These are phyloP conservation scores for Phortica variegata DNA, from an alignment of 1,140 invertebrate genomes.

Conservation along the genomic window DNA sequence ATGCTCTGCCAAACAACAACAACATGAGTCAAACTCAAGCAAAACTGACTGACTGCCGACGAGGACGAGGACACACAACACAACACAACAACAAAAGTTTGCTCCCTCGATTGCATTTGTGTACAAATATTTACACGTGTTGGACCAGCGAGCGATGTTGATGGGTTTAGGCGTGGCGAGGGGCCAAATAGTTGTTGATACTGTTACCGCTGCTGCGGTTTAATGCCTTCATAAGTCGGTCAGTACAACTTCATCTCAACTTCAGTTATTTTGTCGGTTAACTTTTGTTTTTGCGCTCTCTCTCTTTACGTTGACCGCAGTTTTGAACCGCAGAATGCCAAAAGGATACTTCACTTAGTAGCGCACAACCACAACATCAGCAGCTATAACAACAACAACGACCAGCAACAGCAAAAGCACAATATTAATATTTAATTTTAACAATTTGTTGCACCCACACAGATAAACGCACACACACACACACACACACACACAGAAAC, in stretches of 20 bases:
- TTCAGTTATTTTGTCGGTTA: slow-evolving; percentile 21
- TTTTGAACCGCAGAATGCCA: no score
- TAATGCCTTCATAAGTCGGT: no score
- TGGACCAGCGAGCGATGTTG: no score
- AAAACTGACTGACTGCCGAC: background rate
- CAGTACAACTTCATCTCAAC: no score
- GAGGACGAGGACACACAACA: background rate
- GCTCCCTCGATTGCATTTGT: slow-evolving; percentile 43
- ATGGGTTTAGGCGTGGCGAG: no score
- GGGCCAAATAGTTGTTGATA: no score
- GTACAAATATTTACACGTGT: slow-evolving; percentile 48
- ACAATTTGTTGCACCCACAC: slow-evolving; percentile 26
- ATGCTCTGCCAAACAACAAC: no score
- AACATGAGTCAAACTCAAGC: no score
- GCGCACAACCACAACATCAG: background rate
- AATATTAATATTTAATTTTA: slow-evolving; percentile 41
- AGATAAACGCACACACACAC: no score
- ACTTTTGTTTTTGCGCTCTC: slow-evolving; percentile 12
- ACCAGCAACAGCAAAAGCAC: slow-evolving; percentile 9
- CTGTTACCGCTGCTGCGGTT: no score
- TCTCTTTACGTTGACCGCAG: background rate
- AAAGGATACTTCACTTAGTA: no score
- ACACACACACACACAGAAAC: no score
- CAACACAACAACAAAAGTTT: slow-evolving; percentile 48
- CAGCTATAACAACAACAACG: background rate